These are phyloP conservation scores for Eumerus sabulonum DNA, from an alignment of 2,888 invertebrate genomes.

Conservation along the genomic window DNA sequence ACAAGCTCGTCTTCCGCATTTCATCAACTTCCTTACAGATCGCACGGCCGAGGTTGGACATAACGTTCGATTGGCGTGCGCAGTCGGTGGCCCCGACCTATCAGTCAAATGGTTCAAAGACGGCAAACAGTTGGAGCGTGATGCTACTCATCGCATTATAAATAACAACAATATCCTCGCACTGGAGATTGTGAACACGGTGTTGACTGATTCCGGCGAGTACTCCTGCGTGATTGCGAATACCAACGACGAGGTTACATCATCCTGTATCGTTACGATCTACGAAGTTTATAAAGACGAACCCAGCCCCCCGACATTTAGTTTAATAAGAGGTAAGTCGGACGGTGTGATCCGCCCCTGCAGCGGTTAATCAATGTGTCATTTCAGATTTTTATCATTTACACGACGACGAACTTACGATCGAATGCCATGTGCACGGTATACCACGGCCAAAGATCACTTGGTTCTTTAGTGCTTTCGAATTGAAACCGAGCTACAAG, in stretches of 20 bases:
- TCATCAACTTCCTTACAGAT: slow-evolving; percentile 83
- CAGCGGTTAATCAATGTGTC: slow-evolving; percentile 4
- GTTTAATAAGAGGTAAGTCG: slow-evolving; percentile 82
- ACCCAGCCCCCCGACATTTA: slow-evolving; percentile 87
- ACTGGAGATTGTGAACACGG: slow-evolving; percentile 81
- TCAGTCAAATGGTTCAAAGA: slow-evolving; percentile 88
- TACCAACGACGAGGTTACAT: slow-evolving; percentile 85
- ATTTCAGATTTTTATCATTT: slow-evolving; percentile 78
- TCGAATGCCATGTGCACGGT: slow-evolving; percentile 80
- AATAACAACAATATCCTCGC: slow-evolving; percentile 82
- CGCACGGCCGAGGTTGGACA: slow-evolving; percentile 87
- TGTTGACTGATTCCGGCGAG: slow-evolving; percentile 83
- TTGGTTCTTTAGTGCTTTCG: slow-evolving; percentile 77
- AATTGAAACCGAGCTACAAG: slow-evolving; percentile 76
- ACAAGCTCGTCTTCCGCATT: slow-evolving; percentile 75
- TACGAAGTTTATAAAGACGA: slow-evolving; percentile 86
- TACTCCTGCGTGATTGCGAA: slow-evolving; percentile 87
- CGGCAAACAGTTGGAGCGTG: slow-evolving; percentile 79
- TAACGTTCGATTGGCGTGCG: slow-evolving; percentile 88
- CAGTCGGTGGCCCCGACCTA: slow-evolving; percentile 86
- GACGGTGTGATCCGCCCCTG: slow-evolving; percentile 73
- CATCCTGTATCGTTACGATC: slow-evolving; percentile 87
- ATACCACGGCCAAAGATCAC: slow-evolving; percentile 76
- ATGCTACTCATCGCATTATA: slow-evolving; percentile 78
- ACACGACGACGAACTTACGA: slow-evolving; percentile 82